Percentiles rank a stretch among this genome's conserved stretches.
Conservation (phyloP, 2,797 vertebrate genomes). For the Glyptemys insculpta region DNA sequence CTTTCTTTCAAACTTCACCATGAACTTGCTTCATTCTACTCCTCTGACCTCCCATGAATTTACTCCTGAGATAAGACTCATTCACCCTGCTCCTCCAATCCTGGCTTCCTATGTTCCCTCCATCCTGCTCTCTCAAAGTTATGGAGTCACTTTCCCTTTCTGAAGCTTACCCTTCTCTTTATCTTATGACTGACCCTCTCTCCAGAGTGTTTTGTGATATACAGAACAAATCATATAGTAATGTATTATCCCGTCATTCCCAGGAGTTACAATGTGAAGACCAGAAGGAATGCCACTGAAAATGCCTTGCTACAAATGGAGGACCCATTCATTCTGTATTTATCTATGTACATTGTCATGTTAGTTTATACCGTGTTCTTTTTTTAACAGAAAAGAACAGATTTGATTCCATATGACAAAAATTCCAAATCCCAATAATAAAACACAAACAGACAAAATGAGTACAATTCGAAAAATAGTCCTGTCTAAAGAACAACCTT, state of each 20-base stretch:
- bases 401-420: neutral
- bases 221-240: neutral
- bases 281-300: neutral
- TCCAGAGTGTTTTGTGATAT: neutral
- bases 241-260: neutral
- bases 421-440: neutral
- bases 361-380: neutral
- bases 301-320: neutral
- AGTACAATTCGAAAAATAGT: neutral
- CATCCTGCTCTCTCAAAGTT: neutral
- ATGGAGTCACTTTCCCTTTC: neutral
- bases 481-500: neutral
- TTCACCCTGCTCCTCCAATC: neutral
- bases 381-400: neutral
- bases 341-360: neutral
- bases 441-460: neutral
- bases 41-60: neutral
- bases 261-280: neutral
- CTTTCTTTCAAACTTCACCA: neutral
- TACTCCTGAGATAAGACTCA: neutral
- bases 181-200: neutral
- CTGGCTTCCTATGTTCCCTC: neutral
- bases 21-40: neutral
- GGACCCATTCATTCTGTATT: accelerated
- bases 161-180: neutral